These are phyloP conservation scores for Rhagium mordax DNA, from an alignment of 2,888 invertebrate genomes.

Conservation along the genomic window DNA sequence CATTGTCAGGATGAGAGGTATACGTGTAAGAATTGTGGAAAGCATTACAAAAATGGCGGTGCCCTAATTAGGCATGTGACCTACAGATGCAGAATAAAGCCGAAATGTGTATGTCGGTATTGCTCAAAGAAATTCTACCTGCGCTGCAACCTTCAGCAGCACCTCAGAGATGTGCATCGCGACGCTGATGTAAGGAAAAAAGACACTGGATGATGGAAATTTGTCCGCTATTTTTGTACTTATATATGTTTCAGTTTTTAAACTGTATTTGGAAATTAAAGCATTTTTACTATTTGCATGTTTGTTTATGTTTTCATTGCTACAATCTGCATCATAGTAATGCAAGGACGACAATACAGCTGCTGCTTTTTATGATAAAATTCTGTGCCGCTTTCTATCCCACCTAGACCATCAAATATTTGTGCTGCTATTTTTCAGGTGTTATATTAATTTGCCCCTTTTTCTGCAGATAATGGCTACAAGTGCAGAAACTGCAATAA, in stretches of 20 bases:
- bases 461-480: conserved; percentile 38
- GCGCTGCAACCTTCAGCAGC: neutral
- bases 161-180: neutral
- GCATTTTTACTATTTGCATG: too few species aligned
- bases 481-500: conserved; percentile 81
- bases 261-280: too few species aligned
- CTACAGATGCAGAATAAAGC: neutral
- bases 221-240: too few species aligned
- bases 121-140: conserved; percentile 1
- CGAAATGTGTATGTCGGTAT: neutral
- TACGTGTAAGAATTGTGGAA: neutral
- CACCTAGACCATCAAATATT: too few species aligned
- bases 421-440: too few species aligned
- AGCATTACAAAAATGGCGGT: neutral
- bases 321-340: too few species aligned
- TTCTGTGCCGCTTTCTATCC: too few species aligned
- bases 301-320: too few species aligned
- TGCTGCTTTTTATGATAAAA: too few species aligned
- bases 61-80: neutral
- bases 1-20: neutral
- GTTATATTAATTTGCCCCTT: neutral
- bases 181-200: neutral
- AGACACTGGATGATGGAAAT: too few species aligned
- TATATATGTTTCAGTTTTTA: too few species aligned
- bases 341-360: too few species aligned